Base-by-base conservation (phyloP, 2,888 invertebrate species). In the Diarsia dahlii region DNA sequence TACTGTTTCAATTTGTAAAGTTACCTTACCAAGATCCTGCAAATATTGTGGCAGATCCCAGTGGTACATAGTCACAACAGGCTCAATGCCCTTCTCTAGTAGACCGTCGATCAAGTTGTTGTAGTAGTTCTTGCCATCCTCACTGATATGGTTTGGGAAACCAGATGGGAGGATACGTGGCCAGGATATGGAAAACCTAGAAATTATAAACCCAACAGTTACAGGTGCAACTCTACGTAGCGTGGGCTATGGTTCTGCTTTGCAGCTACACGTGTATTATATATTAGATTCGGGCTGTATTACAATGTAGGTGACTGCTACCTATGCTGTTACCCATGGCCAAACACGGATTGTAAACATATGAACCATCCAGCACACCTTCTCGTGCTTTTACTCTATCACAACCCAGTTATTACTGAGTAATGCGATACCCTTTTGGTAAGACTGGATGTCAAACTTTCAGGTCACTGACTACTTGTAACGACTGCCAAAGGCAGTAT, bases 91-190 rank as follows among this genome's bases (percentile, higher is more conserved):
- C 28, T 58, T 58, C 58, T 28, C 28, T n/a, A 58, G 58, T 28
- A 58, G 58, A 58, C 58, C 58, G 23, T 58, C 58, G 15, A 58
- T 58, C 58, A 58, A 15, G 3, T 28, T 58, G 28, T 28, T 58
- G 58, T 58, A 58, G 58, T 58, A 58, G 15, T 58, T 58, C 58
- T 58, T 58, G 58, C 58, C 58, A 3, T 58, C 58, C 28, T 58
- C 58, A 28, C 58, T 58, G 8, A 58, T 58, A 0, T 28, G 28
- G 28, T 58, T 58, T 0, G 58, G 28, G 3, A 58, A 58, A 58
- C 58, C 58, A 28, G 58, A 58, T 15, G 58, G 58, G 28, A 58
- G 58, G 15, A 58, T 28, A 28, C 58, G 58, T n/a, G 58, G 28
- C 58, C 58, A 58, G 58, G 58, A 28, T 58, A 58, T 58, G 2